A percentile compares a stretch with the other conserved stretches of the same genome.
Evolutionary conservation across 1,140 invertebrate species (phyloP).

Genomic region (Halictus rubicundus): DNA sequence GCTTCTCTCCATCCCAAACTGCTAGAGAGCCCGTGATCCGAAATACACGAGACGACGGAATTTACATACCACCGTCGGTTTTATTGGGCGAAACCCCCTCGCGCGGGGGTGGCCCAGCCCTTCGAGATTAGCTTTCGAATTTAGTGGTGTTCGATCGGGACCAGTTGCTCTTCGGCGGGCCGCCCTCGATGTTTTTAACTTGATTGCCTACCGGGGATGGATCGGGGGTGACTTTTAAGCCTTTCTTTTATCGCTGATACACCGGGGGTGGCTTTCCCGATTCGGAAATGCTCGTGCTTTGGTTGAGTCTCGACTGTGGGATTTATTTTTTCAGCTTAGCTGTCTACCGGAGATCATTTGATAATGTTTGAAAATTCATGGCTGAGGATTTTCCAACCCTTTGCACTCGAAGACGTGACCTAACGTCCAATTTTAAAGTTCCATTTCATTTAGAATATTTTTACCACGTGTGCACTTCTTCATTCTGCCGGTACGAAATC

Average conservation of each 20-base stretch:
- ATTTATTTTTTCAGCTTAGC: no score
- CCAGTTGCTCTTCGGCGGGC: constrained; percentile 34
- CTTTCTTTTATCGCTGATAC: constrained; percentile 9
- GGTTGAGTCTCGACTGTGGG: no score
- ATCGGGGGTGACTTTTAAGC: constrained; percentile 38
- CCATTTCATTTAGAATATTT: no score
- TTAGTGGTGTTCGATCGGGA: constrained; percentile 44
- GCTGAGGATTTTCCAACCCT: no score
- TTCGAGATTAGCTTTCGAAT: constrained; percentile 52
- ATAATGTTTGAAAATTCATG: no score
- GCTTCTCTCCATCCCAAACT: neutral
- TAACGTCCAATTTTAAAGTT: no score
- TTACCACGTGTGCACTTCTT: no score
- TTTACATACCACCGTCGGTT: constrained; percentile 71
- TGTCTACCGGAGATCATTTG: no score
- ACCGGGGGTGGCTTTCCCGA: neutral
- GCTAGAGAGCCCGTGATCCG: constrained; percentile 11
- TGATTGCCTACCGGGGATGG: constrained; percentile 32
- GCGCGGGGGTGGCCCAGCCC: constrained; percentile 34
- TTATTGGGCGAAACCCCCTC: constrained; percentile 60
- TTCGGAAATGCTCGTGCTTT: no score
- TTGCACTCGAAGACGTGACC: no score
- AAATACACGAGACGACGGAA: constrained; percentile 23
- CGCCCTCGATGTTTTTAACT: constrained; percentile 41
- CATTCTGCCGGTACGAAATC: no score